Conservation (phyloP, 2,888 invertebrate genomes). For the Helobdella robusta region DNA sequence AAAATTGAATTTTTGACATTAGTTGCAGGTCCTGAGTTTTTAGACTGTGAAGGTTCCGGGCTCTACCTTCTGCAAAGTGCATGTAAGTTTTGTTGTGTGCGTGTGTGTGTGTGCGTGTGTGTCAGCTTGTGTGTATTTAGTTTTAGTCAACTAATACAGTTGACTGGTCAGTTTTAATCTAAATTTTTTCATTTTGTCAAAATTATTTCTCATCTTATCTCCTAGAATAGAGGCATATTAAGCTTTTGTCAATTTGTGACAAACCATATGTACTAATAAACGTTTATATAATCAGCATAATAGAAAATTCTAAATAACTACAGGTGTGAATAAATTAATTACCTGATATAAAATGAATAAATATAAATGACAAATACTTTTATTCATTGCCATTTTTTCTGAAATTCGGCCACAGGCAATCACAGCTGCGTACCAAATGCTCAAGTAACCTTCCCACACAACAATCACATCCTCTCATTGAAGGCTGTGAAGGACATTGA, state of each 20-base stretch:
- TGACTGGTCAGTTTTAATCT: no score
- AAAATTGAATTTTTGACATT: neutral
- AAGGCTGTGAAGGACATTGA: conserved; percentile 63
- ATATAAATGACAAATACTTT: no score
- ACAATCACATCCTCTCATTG: conserved; percentile 58
- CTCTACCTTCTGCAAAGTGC: conserved; percentile 75
- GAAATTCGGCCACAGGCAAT: no score
- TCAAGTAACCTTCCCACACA: conserved; percentile 70
- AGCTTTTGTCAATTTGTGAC: no score
- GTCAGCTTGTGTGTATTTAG: neutral
- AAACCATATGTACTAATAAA: no score
- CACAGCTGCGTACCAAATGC: conserved; percentile 87
- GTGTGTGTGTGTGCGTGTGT: neutral
- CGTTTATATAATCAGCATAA: no score
- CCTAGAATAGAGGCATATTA: no score
- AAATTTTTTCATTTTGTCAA: neutral
- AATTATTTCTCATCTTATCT: no score
- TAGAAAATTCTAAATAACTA: no score
- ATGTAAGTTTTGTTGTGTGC: conserved; percentile 37
- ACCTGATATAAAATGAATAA: no score
- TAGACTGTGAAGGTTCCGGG: conserved; percentile 85
- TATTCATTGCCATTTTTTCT: no score
- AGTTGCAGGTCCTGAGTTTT: conserved; percentile 59
- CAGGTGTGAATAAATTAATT: no score
- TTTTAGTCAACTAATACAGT: neutral